Conservation (phyloP, 2,113 vertebrate genomes). For the Boleophthalmus pectinirostris region DNA sequence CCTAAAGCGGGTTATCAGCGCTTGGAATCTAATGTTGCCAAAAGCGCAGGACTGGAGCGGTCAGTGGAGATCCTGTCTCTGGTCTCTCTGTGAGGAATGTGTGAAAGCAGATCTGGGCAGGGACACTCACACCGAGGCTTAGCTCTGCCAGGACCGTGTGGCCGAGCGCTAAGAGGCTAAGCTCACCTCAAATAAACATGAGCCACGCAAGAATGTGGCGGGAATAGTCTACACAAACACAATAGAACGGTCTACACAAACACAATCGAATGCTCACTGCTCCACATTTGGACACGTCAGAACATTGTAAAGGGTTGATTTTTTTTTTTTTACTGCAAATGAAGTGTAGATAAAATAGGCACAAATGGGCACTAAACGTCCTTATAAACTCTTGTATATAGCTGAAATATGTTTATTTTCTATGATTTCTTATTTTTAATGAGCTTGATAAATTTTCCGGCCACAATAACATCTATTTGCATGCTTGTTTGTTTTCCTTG, state of each 20-base stretch:
- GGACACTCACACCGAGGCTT: slow-evolving; percentile 39
- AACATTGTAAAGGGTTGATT: not conserved
- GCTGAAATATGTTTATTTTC: too few relatives aligned
- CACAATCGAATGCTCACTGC: not conserved
- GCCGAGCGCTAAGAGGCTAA: slow-evolving; percentile 23
- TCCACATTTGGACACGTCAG: not conserved
- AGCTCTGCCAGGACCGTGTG: slow-evolving; percentile 14
- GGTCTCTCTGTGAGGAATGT: slow-evolving; percentile 60
- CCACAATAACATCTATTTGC: too few relatives aligned
- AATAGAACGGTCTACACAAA: slow-evolving; percentile 3
- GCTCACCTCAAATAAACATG: slow-evolving; percentile 25
- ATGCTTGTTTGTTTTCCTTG: too few relatives aligned
- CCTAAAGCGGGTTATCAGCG: slow-evolving; percentile 44
- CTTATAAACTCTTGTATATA: too few relatives aligned
- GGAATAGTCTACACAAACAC: not conserved
- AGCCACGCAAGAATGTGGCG: slow-evolving; percentile 20
- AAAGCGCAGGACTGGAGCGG: slow-evolving; percentile 28
- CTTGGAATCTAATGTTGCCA: slow-evolving; percentile 61
- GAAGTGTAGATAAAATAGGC: too few relatives aligned
- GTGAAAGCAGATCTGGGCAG: slow-evolving; percentile 53
- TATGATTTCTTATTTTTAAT: too few relatives aligned
- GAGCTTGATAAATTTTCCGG: too few relatives aligned
- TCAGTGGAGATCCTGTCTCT: slow-evolving; percentile 60
- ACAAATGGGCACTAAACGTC: too few relatives aligned
- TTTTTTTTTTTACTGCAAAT: too few relatives aligned